Evolutionary conservation across 92 coral and sea anemone species (phyloP), one percentile per base, ranked within the genome.

Genomic region (Porites evermanni): DNA sequence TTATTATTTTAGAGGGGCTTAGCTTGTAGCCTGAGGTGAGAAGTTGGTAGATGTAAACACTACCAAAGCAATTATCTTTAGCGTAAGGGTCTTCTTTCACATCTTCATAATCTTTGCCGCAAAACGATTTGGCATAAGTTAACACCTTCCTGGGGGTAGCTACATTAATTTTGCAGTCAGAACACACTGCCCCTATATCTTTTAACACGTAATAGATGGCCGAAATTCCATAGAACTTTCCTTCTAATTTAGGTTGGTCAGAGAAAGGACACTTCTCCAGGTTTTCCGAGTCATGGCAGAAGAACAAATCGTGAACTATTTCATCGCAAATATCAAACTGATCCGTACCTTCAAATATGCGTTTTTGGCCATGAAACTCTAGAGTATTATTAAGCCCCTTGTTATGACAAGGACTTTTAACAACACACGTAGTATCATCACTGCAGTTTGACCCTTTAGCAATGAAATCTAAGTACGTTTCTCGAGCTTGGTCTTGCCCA

Each of bases 331-430:
- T 21, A 6, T 23, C 16, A 12, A 81, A 12, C 12, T 17, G 51
- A 26, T 13, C 64, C 26, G 75, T 84, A 29, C 44, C 83, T 11
- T 81, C 82, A 53, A 63, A 12, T 6, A 84, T 66, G 16, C 51
- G 70, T 3, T 68, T 53, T 19, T 24, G 66, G 3, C 82, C 77
- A 16, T 89, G 76, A 18, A 84, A 82, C 0, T n/a, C 70, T 47
- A 84, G 66, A 2, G 71, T 9, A 1, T 59, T 63, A n/a, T 67
- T 61, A 44, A 77, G 59, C 0, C 87, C 87, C 20, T 83, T 58
- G 64, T 84, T 84, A 23, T 89, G 85, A 64, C 92, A 89, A 2
- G 89, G 88, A 65, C 82, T 85, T 77, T 72, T 69, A 6, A 87
- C 81, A 18, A 26, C 61, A 53, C 60, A 68, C 6, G 9, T 56